phyloP scores from a whole-genome alignment of 2,113 vertebrate genomes.

The Natator depressus region DNA sequence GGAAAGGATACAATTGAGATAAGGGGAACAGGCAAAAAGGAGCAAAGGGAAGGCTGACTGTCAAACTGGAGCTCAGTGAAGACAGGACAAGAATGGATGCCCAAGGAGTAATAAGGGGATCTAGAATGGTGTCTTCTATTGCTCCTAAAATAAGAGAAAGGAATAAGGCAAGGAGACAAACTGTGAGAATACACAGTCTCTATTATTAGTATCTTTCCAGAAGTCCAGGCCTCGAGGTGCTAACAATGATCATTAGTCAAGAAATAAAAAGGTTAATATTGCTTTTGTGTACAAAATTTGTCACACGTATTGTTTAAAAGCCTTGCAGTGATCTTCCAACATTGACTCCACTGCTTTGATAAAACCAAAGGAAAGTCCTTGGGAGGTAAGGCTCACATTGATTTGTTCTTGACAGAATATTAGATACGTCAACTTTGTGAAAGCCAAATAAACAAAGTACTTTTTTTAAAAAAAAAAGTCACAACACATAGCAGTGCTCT shows the following conservation, averaged over 20 bases:
- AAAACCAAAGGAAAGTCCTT: slow-evolving; percentile 12
- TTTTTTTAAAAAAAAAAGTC: background rate
- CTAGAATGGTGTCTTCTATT: fast-evolving
- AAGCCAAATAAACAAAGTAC: background rate
- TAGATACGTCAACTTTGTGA: background rate
- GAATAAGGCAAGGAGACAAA: fast-evolving
- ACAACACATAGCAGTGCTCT: background rate
- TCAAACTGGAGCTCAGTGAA: too few relatives aligned
- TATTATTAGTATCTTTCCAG: background rate
- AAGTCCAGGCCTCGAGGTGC: background rate
- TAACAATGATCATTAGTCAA: background rate
- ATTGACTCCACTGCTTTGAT: background rate
- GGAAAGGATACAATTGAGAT: background rate
- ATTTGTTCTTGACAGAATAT: background rate
- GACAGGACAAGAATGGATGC: background rate
- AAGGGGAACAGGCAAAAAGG: background rate
- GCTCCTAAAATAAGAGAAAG: background rate
- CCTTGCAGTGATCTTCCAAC: background rate
- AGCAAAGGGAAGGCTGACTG: background rate
- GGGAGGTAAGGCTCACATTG: background rate
- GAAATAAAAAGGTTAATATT: background rate
- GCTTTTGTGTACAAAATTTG: background rate
- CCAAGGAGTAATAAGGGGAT: background rate
- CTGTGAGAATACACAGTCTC: background rate
- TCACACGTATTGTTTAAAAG: background rate